These are phyloP conservation scores for Stegodyphus dumicola DNA, from an alignment of 1,140 invertebrate species.

Conservation along the genomic window DNA sequence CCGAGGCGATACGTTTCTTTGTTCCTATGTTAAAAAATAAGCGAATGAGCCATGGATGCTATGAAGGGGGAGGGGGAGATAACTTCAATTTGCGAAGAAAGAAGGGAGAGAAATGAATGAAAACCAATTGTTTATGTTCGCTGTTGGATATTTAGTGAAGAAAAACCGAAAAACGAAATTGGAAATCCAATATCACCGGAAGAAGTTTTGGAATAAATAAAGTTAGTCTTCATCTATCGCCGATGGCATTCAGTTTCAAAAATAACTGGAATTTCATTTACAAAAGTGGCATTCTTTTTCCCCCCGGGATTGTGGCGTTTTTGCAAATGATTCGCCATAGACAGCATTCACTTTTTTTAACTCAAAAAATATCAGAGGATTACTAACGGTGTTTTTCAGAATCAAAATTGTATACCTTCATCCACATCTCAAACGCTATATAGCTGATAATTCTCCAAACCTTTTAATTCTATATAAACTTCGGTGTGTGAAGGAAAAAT, in stretches of 20 bases:
- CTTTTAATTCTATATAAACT: not conserved
- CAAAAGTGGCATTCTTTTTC: not conserved
- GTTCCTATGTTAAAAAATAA: not conserved
- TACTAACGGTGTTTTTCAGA: no score
- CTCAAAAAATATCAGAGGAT: no score
- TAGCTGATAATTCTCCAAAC: not conserved
- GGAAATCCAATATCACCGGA: constrained; percentile 22
- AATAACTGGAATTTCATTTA: constrained; percentile 4
- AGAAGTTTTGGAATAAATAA: constrained; percentile 23
- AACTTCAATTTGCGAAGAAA: not conserved
- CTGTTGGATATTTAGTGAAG: not conserved
- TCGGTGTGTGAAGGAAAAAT: not conserved
- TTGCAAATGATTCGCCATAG: not conserved
- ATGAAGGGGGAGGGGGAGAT: not conserved
- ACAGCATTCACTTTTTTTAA: not conserved
- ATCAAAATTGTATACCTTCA: not conserved
- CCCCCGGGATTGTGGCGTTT: not conserved
- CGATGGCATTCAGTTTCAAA: constrained; percentile 16
- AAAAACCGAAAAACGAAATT: not conserved
- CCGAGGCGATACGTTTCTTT: constrained; percentile 4
- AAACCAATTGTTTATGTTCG: constrained; percentile 21
- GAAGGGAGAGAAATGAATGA: constrained; percentile 5
- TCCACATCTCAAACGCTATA: not conserved
- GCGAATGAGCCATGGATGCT: not conserved
- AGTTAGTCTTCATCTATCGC: constrained; percentile 24